Conservation (phyloP, 2,113 vertebrate genomes). For the Lepidothrix coronata region DNA sequence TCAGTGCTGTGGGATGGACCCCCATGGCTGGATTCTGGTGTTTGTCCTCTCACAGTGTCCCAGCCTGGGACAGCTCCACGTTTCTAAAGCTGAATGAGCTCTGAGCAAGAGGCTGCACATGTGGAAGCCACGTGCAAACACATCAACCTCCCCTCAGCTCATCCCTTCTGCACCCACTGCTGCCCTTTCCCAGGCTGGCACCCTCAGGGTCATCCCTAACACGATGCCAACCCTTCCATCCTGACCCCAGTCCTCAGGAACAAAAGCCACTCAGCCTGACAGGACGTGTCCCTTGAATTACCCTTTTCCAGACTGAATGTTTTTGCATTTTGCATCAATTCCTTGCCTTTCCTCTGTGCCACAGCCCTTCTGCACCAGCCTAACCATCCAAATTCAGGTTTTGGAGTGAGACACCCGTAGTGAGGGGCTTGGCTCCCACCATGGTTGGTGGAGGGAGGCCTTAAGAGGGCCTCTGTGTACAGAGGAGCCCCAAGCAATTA, state of each 20-base stretch:
- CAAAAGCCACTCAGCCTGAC: neutral
- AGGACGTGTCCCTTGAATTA: neutral
- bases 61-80: neutral
- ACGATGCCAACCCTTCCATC: neutral
- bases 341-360: neutral
- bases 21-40: neutral
- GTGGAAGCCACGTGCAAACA: rapidly evolving
- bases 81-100: too few relatives aligned
- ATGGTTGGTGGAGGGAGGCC: neutral
- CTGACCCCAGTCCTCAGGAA: neutral
- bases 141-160: rapidly evolving
- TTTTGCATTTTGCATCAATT: neutral
- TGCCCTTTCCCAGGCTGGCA: rapidly evolving
- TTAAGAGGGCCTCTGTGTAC: neutral
- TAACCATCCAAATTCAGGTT: neutral
- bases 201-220: neutral
- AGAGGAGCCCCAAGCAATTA: neutral
- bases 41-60: neutral
- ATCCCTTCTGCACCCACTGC: neutral
- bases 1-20: neutral
- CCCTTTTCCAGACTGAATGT: neutral
- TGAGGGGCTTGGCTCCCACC: neutral
- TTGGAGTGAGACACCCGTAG: neutral
- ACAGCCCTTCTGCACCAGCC: neutral
- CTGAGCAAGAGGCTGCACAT: rapidly evolving